Conservation (phyloP, 2,888 invertebrate species). For the Mythimna loreyi region DNA sequence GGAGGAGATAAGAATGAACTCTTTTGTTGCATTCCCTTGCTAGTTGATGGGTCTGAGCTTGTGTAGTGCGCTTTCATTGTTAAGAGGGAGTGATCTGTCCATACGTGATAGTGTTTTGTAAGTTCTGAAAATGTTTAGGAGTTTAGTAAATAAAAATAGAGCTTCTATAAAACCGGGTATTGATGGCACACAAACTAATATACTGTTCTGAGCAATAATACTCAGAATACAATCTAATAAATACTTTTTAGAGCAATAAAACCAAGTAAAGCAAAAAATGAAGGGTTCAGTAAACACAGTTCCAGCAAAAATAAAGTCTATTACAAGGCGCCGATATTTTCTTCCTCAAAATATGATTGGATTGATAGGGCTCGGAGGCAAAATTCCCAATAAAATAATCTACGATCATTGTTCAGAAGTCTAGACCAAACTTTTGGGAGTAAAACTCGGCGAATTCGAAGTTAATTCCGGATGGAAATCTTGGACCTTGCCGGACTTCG, state of each 20-base stretch:
- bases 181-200: slow-evolving; percentile 3
- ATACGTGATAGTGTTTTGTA: slow-evolving; percentile 51
- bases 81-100: slow-evolving; percentile 23
- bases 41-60: slow-evolving; percentile 50
- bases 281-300: not conserved
- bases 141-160: not conserved
- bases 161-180: not conserved
- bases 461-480: slow-evolving; percentile 67
- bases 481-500: slow-evolving; percentile 64
- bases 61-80: slow-evolving; percentile 43
- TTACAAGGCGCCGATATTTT: slow-evolving; percentile 2
- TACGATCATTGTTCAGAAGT: slow-evolving; percentile 52
- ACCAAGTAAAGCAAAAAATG: not conserved
- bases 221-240: too few species aligned
- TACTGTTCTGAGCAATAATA: not conserved
- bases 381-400: slow-evolving; percentile 50
- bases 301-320: slow-evolving; percentile 13
- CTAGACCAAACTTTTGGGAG: slow-evolving; percentile 50
- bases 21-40: slow-evolving; percentile 68
- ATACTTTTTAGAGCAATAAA: not conserved
- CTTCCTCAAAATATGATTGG: slow-evolving; percentile 27
- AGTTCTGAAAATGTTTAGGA: slow-evolving; percentile 7
- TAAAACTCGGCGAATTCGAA: slow-evolving; percentile 46
- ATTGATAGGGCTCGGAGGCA: slow-evolving; percentile 14
- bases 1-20: slow-evolving; percentile 76